Base-by-base conservation (phyloP, 2,888 invertebrate genomes). In the Hydriomena furcata region DNA sequence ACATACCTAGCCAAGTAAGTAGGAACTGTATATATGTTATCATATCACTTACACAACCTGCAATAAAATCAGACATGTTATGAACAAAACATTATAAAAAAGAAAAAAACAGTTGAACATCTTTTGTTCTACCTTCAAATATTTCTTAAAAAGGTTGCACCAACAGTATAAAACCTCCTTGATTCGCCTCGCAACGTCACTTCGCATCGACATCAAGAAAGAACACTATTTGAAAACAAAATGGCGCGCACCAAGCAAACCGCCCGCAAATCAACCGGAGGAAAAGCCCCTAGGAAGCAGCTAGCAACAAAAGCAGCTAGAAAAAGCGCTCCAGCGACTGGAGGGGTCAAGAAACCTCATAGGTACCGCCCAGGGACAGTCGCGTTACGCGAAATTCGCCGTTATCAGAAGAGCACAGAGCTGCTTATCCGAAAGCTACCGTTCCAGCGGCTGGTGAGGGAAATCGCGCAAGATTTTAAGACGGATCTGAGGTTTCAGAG, bases 191-290 rank as follows among this genome's bases (percentile, higher is more conserved):
- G 12, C 27, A 2, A 0, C 21, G 12, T 25, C 31, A 45, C 28
- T 25, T 25, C n/a, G 7, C 2, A 23, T 45, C 37, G n/a, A n/a
- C n/a, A n/a, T n/a, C n/a, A n/a, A n/a, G n/a, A n/a, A n/a, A n/a
- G n/a, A n/a, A n/a, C n/a, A n/a, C n/a, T n/a, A n/a, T n/a, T 5
- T 12, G 17, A 28, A 40, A 23, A 1, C 45, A 62, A 62, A 58
- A 78, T 94, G 94, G 94, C 94, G 64, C 93, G 94, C 70, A 95
- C 94, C 5, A 94, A 95, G 83, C 94, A 94, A 65, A 94, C 94
- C 0, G 94, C 94, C 10, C 92, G 94, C 56, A 95, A 95, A 64
- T 94, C 94, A 0, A 94, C 94, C 28, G 94, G 94, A 66, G 94
- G 94, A n/a, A 94, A 94, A 73, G 94, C 94, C 20, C 94, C 94